Evolutionary conservation across 2,888 invertebrate genomes (phyloP).

Genomic region (Escarpia spicata): DNA sequence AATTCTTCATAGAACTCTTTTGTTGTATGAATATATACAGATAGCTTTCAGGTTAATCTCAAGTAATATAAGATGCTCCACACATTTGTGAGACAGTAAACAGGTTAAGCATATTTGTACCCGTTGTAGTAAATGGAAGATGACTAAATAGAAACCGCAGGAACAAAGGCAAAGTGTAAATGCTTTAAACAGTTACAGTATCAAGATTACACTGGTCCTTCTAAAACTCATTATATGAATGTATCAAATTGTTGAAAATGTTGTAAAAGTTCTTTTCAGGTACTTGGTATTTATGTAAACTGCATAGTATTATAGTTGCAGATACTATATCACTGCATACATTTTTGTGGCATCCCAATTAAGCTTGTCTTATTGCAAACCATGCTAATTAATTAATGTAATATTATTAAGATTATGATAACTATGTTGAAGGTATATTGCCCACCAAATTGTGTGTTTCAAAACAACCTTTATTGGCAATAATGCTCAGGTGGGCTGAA

Average conservation of each 20-base stretch:
- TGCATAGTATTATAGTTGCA: too few relatives aligned
- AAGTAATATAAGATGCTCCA: not conserved
- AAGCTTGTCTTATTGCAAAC: too few relatives aligned
- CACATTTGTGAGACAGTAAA: not conserved
- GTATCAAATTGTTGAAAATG: not conserved
- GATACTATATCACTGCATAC: too few relatives aligned
- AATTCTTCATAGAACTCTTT: not conserved
- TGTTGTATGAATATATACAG: not conserved
- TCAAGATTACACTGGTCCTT: not conserved
- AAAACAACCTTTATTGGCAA: too few relatives aligned
- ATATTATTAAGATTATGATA: too few relatives aligned
- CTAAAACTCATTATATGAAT: not conserved
- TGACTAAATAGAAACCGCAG: not conserved
- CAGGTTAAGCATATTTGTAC: not conserved
- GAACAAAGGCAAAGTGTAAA: not conserved
- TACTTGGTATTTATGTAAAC: too few relatives aligned
- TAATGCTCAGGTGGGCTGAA: too few relatives aligned
- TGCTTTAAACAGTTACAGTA: not conserved
- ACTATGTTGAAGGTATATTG: too few relatives aligned
- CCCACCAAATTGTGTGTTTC: too few relatives aligned
- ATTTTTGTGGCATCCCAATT: too few relatives aligned
- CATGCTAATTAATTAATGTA: too few relatives aligned
- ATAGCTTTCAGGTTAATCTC: not conserved
- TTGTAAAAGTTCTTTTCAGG: not conserved
- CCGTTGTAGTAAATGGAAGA: not conserved